Evolutionary conservation across 1,140 invertebrate species (phyloP).

Genomic region (Laodelphax striatellus): DNA sequence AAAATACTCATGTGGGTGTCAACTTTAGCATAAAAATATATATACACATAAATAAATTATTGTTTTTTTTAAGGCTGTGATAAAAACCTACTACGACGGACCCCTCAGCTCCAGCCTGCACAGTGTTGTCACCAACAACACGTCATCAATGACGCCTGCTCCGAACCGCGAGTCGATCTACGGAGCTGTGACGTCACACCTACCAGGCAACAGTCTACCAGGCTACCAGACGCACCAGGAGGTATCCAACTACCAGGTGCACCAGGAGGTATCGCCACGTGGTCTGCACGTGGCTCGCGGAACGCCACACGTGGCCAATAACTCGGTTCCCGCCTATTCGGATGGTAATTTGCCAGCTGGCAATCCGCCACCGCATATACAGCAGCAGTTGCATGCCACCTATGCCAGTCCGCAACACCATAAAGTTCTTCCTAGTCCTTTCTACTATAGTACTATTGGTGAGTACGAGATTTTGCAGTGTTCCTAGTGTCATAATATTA

Average conservation of each 20-base stretch:
- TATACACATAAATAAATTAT: no score
- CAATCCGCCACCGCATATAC: background rate
- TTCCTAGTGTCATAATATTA: no score
- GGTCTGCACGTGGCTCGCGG: background rate
- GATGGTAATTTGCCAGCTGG: slow-evolving; percentile 6
- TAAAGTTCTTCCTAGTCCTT: background rate
- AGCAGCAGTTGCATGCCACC: slow-evolving; percentile 7
- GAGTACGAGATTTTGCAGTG: background rate
- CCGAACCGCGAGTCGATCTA: background rate
- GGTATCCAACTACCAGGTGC: no score
- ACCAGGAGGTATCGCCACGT: background rate
- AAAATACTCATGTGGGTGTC: no score
- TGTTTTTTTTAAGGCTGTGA: slow-evolving; percentile 31
- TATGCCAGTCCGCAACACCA: slow-evolving; percentile 12
- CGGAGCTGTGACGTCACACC: background rate
- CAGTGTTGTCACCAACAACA: slow-evolving; percentile 24
- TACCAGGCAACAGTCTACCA: no score
- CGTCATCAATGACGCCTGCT: background rate
- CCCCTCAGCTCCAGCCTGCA: slow-evolving; percentile 34
- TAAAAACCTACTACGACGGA: slow-evolving; percentile 38
- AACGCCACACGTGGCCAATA: background rate
- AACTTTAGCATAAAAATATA: background rate
- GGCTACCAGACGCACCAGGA: no score
- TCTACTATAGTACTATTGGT: slow-evolving; percentile 9
- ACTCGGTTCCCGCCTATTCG: slow-evolving; percentile 12